Conservation (phyloP, 2,113 vertebrate genomes). For the Todiramphus chloris region DNA sequence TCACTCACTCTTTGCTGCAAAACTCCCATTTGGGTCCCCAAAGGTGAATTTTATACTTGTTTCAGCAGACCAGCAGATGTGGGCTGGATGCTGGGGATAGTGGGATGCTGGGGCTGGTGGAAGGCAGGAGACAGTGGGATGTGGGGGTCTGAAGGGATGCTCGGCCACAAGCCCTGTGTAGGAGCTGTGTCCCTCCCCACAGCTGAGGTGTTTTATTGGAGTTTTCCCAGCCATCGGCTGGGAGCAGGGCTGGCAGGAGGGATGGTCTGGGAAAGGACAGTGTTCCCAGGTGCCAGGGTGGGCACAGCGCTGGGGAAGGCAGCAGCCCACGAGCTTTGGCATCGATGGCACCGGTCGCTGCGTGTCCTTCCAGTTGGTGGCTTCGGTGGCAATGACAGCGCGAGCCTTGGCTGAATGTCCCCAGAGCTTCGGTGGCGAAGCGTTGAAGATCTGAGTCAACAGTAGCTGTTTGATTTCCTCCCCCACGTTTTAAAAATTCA, state of each 20-base stretch:
- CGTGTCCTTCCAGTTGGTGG: neutral
- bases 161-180: neutral
- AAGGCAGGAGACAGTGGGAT: neutral
- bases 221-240: fast-evolving
- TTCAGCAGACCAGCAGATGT: neutral
- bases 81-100: neutral
- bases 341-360: neutral
- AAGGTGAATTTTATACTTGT: neutral
- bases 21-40: neutral
- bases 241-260: neutral
- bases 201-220: neutral
- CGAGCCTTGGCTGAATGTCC: neutral
- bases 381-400: neutral
- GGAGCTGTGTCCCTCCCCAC: neutral
- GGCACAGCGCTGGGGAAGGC: neutral
- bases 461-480: neutral
- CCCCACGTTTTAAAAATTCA: neutral
- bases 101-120: neutral
- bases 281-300: fast-evolving
- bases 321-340: neutral
- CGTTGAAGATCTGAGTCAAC: neutral
- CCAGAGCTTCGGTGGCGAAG: neutral
- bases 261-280: neutral
- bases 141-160: neutral
- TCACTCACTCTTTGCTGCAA: neutral